A percentile compares a stretch with the other conserved stretches of the same genome.
Evolutionary conservation across 2,797 vertebrate species (phyloP).

Genomic region (Alfaro cultratus): DNA sequence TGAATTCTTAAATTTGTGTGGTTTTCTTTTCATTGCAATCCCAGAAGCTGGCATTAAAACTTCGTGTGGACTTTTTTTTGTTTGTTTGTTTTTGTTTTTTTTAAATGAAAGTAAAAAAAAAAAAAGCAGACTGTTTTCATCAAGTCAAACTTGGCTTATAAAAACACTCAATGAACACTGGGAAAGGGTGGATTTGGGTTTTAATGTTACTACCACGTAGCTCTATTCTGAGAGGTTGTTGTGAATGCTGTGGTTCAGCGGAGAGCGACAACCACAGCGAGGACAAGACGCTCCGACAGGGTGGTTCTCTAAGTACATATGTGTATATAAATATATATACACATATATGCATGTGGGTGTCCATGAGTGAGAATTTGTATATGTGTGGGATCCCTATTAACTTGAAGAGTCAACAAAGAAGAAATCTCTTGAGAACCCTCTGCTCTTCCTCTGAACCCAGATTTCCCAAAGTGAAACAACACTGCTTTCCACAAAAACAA

Average conservation of each 20-base stretch:
- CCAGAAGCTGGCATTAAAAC: slow-evolving; percentile 36
- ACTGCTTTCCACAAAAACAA: slow-evolving; percentile 33
- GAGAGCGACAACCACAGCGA: slow-evolving; percentile 68
- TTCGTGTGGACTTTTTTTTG: slow-evolving; percentile 20
- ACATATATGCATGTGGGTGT: slow-evolving; percentile 22
- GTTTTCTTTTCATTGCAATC: slow-evolving; percentile 50
- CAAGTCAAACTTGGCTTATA: slow-evolving; percentile 57
- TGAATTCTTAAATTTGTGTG: slow-evolving; percentile 41
- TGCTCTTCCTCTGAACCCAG: slow-evolving; percentile 58
- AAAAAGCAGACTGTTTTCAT: slow-evolving; percentile 59
- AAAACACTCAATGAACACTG: slow-evolving; percentile 66
- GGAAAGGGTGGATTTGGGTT: slow-evolving; percentile 74
- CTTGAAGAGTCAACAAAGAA: slow-evolving; percentile 72
- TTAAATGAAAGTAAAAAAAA: slow-evolving; percentile 14
- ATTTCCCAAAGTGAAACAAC: slow-evolving; percentile 49
- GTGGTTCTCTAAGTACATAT: slow-evolving; percentile 54
- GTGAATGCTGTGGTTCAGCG: slow-evolving; percentile 77
- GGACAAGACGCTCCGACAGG: slow-evolving; percentile 66
- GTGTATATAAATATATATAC: slow-evolving; percentile 34
- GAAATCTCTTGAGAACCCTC: slow-evolving; percentile 68
- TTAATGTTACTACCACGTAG: slow-evolving; percentile 62
- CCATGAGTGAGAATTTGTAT: slow-evolving; percentile 23
- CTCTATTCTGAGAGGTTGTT: slow-evolving; percentile 79
- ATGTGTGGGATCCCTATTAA: slow-evolving; percentile 65
- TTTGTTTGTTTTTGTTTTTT: slow-evolving; percentile 19